Evolutionary conservation across 2,113 vertebrate species (phyloP).

Genomic region (Anguilla japonica): DNA sequence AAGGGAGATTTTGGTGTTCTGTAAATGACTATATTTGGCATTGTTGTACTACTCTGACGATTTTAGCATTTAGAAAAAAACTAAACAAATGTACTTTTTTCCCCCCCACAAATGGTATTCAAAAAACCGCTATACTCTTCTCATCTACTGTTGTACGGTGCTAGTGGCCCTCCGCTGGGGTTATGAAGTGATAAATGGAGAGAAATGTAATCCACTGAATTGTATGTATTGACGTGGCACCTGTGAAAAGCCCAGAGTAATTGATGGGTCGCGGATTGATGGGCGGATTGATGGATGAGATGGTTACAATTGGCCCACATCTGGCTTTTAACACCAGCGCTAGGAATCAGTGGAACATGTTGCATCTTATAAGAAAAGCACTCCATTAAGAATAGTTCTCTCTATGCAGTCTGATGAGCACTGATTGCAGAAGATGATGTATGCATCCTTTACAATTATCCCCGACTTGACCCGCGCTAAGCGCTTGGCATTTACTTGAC

Average conservation of each 20-base stretch:
- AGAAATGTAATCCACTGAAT: background rate
- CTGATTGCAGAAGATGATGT: background rate
- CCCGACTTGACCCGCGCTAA: no score
- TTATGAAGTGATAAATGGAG: background rate
- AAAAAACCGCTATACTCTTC: background rate
- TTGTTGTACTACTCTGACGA: background rate
- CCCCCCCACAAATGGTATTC: background rate
- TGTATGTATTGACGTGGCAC: background rate
- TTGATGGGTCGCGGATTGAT: background rate
- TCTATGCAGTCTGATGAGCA: background rate
- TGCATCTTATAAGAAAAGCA: background rate
- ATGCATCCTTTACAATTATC: background rate
- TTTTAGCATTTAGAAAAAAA: background rate
- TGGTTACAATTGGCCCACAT: background rate
- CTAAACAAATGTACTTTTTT: no score
- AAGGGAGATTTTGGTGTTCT: background rate
- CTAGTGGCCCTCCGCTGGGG: background rate
- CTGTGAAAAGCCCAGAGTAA: background rate
- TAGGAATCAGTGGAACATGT: background rate
- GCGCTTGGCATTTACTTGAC: no score
- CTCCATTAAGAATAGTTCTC: background rate
- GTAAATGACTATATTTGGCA: background rate
- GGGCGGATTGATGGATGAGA: background rate
- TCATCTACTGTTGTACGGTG: background rate
- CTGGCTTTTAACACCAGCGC: background rate